Evolutionary conservation across 2,113 vertebrate species (phyloP), one percentile per base, ranked within the genome.

Genomic region (Sula dactylatra): DNA sequence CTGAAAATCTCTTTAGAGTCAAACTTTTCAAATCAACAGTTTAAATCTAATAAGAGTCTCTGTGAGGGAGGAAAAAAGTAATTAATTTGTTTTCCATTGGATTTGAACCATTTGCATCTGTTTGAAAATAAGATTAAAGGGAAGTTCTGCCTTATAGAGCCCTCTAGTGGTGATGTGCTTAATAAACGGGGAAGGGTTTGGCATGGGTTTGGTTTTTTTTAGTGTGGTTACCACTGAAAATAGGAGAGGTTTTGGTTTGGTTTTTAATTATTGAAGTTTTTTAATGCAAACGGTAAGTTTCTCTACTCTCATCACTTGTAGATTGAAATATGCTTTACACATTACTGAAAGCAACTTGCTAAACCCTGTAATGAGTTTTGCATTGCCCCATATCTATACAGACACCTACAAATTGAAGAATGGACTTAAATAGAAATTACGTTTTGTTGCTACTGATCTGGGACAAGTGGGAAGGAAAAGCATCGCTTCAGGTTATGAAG

Each of bases 91-190:
- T 77, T 91, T 32, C 64, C 13, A 2, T 73, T 36, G 10, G 11
- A 3, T 78, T 71, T 42, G n/a, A 67, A 8, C 3, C 0, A 0
- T 59, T 81, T 81, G 10, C 22, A 12, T 36, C 24, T 0, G 1
- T 82, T 64, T n/a, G 42, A 27, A 77, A 29, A 11, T 13, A 38
- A 65, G 9, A 34, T 45, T 40, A 6, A 62, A 31, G 21, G 44
- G 7, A 71, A 2, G 3, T 38, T 81, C 71, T 81, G 38, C 29
- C 25, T 32, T 62, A 5, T 7, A 56, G 76, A 70, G 69, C 47
- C 81, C 73, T 89, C 91, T 65, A 10, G 55, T 14, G 72, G 64
- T 62, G n/a, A 36, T 65, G 15, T 16, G 11, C 1, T 3, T 67
- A 73, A 36, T 50, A 42, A 71, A 42, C 1, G 0, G 20, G 38